Evolutionary conservation across 2,113 vertebrate species (phyloP).

Genomic region (Syrrhaptes paradoxus): DNA sequence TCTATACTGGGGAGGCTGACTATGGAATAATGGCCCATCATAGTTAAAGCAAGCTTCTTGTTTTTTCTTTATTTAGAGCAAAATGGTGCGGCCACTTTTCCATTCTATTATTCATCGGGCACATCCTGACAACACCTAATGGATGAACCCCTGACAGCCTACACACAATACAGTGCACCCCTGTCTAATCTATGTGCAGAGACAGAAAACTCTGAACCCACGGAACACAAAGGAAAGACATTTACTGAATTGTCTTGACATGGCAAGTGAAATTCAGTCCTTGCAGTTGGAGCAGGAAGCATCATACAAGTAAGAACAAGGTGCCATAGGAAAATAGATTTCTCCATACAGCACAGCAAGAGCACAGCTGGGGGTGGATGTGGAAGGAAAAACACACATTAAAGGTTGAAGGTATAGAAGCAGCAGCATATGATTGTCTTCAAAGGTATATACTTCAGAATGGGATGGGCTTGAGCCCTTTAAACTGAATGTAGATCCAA

Average conservation of each 20-base stretch:
- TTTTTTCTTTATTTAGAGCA: background rate
- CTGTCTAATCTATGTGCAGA: background rate
- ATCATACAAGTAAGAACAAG: background rate
- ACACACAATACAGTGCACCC: rapidly evolving
- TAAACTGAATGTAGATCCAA: background rate
- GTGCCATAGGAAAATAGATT: background rate
- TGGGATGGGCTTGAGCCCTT: background rate
- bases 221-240: background rate
- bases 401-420: background rate
- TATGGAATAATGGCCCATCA: rapidly evolving
- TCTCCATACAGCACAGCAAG: background rate
- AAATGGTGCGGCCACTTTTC: background rate
- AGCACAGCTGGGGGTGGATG: background rate
- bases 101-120: background rate
- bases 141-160: background rate
- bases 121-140: background rate
- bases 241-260: background rate
- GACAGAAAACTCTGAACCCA: background rate
- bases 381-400: background rate
- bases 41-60: background rate
- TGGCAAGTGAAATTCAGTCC: background rate
- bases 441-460: background rate
- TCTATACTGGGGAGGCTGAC: background rate
- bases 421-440: background rate
- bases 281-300: background rate